A percentile compares a stretch with the other conserved stretches of the same genome.
Evolutionary conservation across 2,113 vertebrate species (phyloP).

Genomic region (Cyrtonyx montezumae): DNA sequence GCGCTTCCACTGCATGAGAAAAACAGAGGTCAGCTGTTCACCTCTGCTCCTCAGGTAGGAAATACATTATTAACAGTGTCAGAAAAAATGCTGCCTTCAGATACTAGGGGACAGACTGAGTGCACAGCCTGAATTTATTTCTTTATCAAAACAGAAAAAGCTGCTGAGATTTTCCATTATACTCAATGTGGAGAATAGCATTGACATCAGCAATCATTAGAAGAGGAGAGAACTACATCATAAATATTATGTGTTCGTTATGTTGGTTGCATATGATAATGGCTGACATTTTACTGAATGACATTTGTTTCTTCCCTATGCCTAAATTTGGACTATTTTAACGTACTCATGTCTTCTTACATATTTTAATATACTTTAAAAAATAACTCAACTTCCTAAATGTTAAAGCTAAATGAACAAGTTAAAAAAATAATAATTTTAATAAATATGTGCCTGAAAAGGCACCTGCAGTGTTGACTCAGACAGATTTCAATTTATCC

Average conservation of each 20-base stretch:
- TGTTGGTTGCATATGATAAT: background rate
- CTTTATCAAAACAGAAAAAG: background rate
- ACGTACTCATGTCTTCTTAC: background rate
- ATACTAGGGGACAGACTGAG: background rate
- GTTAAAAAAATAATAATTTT: background rate
- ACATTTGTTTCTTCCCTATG: background rate
- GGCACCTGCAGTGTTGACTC: background rate
- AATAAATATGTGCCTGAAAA: background rate
- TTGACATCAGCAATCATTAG: background rate
- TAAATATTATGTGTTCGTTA: background rate
- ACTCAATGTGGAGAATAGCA: background rate
- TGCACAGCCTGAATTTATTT: background rate
- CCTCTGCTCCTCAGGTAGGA: background rate
- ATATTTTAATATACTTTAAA: background rate
- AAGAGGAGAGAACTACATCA: background rate
- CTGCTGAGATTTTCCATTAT: background rate
- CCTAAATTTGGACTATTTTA: background rate
- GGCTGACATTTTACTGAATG: background rate
- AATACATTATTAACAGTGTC: background rate
- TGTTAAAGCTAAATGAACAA: background rate
- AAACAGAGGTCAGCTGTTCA: background rate
- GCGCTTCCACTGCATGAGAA: background rate
- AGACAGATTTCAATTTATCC: background rate
- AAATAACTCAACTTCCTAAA: background rate
- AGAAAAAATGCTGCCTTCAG: background rate